Base-by-base conservation (phyloP, 2,797 vertebrate species). In the Eutrigla gurnardus region DNA sequence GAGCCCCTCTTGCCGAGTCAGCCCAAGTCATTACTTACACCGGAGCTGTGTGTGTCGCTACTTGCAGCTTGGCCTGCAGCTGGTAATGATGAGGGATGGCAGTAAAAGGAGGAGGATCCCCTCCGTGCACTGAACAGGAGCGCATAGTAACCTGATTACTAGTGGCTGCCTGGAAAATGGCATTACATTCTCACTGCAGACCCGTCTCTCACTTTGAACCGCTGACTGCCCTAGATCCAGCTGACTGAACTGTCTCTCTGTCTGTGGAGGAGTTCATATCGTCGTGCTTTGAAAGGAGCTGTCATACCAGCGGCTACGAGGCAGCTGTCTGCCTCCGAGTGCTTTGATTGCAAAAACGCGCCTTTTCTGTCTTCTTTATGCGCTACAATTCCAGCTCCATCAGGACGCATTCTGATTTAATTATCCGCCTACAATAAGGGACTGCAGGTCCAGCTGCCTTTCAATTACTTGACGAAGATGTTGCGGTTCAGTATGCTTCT, bases 71-170 rank as follows among this genome's bases (percentile, higher is more conserved):
- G 61, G 72, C 77, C 79, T 83, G 83, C 84, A 83, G 87, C 80
- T 86, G 80, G 88, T 92, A 90, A 93, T 91, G 85, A 91, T 90
- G 86, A 93, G 76, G 63, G 79, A 92, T 92, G 86, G 76, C 78
- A 80, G 75, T 74, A 83, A 80, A 85, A 84, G 79, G 76, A 90
- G 77, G 88, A 93, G 89, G 87, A 88, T 88, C 86, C 85, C 86
- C 79, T 86, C 84, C 83, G 85, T 88, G 88, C 86, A 78, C 72
- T 77, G 88, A 88, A 82, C 84, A 85, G 66, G 66, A 78, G 82
- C 69, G 75, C 85, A 88, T 84, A 88, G 86, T 92, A 92, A 92
- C 87, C 88, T 88, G 89, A 93, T 93, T 93, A 91, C 82, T 73
- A 77, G 84, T 36, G 62, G 70, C 78, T 88, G 80, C 77, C 80